These are phyloP conservation scores for Calcarius lapponicus DNA, from an alignment of 2,797 vertebrate species.

Conservation along the genomic window DNA sequence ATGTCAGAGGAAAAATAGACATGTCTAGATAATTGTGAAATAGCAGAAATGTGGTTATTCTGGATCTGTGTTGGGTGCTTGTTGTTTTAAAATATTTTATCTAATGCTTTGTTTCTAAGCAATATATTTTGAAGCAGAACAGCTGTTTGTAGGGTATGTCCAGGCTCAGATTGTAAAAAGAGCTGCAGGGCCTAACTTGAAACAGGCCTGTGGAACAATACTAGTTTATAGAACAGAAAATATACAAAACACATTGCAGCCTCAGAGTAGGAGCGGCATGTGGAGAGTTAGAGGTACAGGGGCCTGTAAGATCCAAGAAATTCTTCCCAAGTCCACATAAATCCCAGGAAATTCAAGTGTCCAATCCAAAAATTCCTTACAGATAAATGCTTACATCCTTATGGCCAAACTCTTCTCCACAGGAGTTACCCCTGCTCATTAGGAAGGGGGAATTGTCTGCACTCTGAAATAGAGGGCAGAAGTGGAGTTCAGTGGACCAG, in stretches of 20 bases:
- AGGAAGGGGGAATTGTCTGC: not conserved
- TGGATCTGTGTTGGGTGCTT: not conserved
- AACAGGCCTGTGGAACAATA: not conserved
- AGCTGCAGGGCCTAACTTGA: constrained; percentile 1
- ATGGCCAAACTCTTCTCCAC: not conserved
- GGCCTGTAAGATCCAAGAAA: not conserved
- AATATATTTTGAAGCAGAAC: constrained; percentile 4
- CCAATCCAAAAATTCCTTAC: not conserved
- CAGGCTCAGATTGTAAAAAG: not conserved
- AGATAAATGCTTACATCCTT: not conserved
- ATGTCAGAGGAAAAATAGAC: constrained; percentile 30
- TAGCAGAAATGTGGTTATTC: not conserved
- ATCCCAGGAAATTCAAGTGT: not conserved
- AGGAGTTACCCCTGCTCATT: not conserved
- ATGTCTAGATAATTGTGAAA: constrained; percentile 20
- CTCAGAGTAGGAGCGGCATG: not conserved
- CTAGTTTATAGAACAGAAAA: not conserved
- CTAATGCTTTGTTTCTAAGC: constrained; percentile 20
- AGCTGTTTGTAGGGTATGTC: constrained; percentile 16
- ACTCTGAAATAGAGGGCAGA: not conserved
- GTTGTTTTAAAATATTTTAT: constrained; percentile 26
- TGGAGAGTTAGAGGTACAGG: not conserved
- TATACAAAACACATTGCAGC: not conserved
- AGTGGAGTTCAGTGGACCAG: not conserved
- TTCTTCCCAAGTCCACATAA: not conserved